Base-by-base conservation (phyloP, 2,113 vertebrate genomes). In the Cygnus buccinator region DNA sequence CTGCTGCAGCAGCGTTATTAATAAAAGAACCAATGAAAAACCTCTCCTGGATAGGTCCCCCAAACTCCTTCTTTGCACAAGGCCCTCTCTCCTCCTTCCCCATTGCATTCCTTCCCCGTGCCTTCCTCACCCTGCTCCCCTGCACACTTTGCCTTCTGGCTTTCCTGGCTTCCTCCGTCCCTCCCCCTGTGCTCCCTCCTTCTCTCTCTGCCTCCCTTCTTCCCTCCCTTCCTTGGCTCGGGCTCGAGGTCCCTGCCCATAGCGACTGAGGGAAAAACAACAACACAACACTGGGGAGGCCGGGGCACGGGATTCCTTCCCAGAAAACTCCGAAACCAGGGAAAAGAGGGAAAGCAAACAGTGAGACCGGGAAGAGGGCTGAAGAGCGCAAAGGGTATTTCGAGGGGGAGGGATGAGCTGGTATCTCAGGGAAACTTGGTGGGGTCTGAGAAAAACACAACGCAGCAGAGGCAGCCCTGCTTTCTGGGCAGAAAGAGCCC, bases 231-330 rank as follows among this genome's bases (percentile, higher is more conserved):
- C 89, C 90, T 96, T 97, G 97, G 97, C 97, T 96, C 76, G 43
- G 44, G 62, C 65, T 94, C 88, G 2, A 97, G 95, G 97, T 98
- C 97, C 94, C 94, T 97, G 97, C 97, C 96, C 98, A 97, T 98
- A 97, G 97, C 92, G 97, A 98, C 98, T 78, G 89, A 90, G 90
- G 95, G 92, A 95, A 97, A 97, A 97, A 97, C 96, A 98, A 97
- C 97, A 98, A 93, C 98, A 98, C 72, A 98, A 98, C 97, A 97
- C 68, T 84, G 85, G 96, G 62, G 96, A 97, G 93, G 93, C 94
- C 95, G 84, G 90, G 39, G 58, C 75, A 84, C 50, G 74, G 91
- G 97, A 97, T 94, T 96, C 92, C 94, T 97, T 97, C 95, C 67
- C 91, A 97, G 97, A 97, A 96, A 96, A 94, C 61, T 77, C 67